These are phyloP conservation scores for Pogonophryne albipinna DNA, from an alignment of 2,797 vertebrate species.

Conservation along the genomic window DNA sequence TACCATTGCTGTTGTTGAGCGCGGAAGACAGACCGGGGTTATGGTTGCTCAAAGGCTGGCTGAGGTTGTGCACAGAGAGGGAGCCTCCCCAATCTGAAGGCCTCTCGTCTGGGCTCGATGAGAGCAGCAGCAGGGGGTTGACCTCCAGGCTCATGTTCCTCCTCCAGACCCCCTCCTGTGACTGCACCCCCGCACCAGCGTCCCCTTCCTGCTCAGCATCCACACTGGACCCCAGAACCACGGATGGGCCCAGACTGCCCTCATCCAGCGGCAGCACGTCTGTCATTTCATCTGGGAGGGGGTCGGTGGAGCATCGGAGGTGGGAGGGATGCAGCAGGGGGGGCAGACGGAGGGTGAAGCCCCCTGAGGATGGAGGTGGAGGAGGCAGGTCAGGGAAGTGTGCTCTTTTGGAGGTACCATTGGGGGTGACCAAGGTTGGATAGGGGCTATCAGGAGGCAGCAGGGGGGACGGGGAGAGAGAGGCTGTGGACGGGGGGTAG, in stretches of 20 bases:
- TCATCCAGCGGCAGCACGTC: conserved; percentile 48
- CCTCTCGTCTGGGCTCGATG: conserved; percentile 62
- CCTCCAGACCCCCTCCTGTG: conserved; percentile 85
- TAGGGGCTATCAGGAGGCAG: conserved; percentile 80
- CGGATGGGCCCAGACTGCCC: conserved; percentile 61
- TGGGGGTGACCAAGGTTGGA: conserved; percentile 79
- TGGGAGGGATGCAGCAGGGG: conserved; percentile 86
- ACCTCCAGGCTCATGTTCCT: conserved; percentile 92
- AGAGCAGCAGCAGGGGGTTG: conserved; percentile 88
- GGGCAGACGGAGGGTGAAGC: conserved; percentile 91
- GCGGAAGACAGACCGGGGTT: conserved; percentile 67
- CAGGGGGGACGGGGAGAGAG: conserved; percentile 82
- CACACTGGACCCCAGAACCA: conserved; percentile 61
- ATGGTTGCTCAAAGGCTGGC: conserved; percentile 82
- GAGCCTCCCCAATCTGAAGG: conserved; percentile 87
- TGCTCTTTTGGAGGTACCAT: conserved; percentile 83
- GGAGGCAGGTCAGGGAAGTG: conserved; percentile 80
- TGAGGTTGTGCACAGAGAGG: conserved; percentile 93
- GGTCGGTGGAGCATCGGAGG: conserved; percentile 82
- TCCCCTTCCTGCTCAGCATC: conserved; percentile 62
- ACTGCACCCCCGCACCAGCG: conserved; percentile 56
- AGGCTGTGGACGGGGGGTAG: conserved; percentile 89
- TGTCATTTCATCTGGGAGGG: conserved; percentile 81
- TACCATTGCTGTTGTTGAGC: conserved; percentile 68
- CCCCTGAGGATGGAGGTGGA: conserved; percentile 82